phyloP scores from a whole-genome alignment of 2,797 vertebrate genomes.

The Sarcoramphus papa region DNA sequence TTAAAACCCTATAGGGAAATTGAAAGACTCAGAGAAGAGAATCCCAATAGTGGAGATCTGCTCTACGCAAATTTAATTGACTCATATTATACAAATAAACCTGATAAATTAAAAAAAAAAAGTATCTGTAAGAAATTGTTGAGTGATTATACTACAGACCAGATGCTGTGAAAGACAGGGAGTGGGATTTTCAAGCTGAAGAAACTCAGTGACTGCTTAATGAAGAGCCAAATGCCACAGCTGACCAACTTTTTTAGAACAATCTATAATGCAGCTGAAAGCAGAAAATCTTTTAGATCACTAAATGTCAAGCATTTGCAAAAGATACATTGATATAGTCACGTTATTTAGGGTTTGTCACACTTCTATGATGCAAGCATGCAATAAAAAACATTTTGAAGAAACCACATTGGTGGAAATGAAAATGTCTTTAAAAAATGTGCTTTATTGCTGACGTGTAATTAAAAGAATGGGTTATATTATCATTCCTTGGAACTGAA shows the following conservation, averaged over 20 bases:
- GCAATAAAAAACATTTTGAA: background rate
- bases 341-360: background rate
- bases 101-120: constrained; percentile 49
- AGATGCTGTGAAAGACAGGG: background rate
- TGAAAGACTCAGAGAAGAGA: constrained; percentile 61
- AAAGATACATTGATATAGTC: background rate
- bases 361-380: background rate
- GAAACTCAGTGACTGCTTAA: background rate
- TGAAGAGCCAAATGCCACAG: background rate
- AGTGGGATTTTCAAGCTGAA: background rate
- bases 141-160: constrained; percentile 14
- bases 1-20: constrained; percentile 64
- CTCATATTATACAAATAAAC: constrained; percentile 65
- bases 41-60: constrained; percentile 38
- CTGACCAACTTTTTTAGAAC: background rate
- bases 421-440: background rate
- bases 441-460: background rate
- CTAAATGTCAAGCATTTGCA: background rate
- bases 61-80: constrained; percentile 66
- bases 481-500: background rate
- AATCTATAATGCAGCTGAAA: background rate
- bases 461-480: background rate
- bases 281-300: background rate
- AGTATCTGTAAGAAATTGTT: constrained; percentile 21
- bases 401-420: background rate